These are phyloP conservation scores for Sinohyriopsis cumingii DNA, from an alignment of 2,888 invertebrate genomes.

Conservation along the genomic window DNA sequence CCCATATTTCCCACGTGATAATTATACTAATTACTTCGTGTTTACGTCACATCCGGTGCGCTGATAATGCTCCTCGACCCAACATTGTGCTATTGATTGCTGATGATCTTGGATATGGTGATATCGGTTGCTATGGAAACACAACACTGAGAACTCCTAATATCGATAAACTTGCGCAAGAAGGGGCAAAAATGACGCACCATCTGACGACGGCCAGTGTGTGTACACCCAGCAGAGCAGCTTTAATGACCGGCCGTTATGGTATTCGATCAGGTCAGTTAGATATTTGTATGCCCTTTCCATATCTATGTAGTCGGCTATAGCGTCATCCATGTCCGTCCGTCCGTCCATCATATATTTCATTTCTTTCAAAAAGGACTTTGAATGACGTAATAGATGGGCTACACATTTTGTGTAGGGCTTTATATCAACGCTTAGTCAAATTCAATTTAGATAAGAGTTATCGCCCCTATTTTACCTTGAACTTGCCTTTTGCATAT, in stretches of 20 bases:
- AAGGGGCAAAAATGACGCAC: constrained; percentile 73
- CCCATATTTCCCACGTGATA: too few relatives aligned
- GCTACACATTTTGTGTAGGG: too few relatives aligned
- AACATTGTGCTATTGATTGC: constrained; percentile 74
- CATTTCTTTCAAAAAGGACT: too few relatives aligned
- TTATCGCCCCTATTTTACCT: too few relatives aligned
- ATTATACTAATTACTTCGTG: too few relatives aligned
- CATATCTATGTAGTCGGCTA: not conserved
- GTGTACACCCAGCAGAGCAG: constrained; percentile 74
- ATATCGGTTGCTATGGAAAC: constrained; percentile 73
- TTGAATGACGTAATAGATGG: too few relatives aligned
- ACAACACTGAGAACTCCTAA: constrained; percentile 72
- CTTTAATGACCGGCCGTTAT: constrained; percentile 73
- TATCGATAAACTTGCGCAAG: constrained; percentile 69
- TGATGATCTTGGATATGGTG: constrained; percentile 74
- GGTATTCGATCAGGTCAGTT: constrained; percentile 43
- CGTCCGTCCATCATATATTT: too few relatives aligned
- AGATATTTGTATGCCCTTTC: not conserved
- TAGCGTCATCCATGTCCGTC: too few relatives aligned
- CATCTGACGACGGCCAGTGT: constrained; percentile 73
- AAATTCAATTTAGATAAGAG: too few relatives aligned
- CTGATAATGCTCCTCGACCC: constrained; percentile 50
- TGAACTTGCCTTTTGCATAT: too few relatives aligned
- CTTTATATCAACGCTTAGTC: too few relatives aligned
- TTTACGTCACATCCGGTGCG: not conserved